A percentile compares a stretch with the other conserved stretches of the same genome.
Evolutionary conservation across 2,113 vertebrate species (phyloP).

Genomic region (Chinchilla lanigera): DNA sequence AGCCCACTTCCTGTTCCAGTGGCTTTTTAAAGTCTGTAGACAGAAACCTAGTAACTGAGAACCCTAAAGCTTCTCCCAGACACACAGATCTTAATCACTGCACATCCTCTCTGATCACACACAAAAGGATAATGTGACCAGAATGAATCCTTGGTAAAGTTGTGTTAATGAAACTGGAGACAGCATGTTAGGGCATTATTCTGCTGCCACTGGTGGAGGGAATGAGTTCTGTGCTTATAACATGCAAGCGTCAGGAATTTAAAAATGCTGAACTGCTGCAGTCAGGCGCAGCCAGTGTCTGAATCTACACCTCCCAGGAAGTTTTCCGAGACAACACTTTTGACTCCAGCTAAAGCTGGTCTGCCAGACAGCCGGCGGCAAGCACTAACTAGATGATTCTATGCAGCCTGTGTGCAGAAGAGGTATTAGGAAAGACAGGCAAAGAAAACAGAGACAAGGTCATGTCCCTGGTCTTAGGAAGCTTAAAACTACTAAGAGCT

Average conservation of each 20-base stretch:
- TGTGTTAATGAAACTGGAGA: conserved; percentile 14
- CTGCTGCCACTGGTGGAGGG: conserved; percentile 10
- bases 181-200: background rate
- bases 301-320: background rate
- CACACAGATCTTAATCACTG: background rate
- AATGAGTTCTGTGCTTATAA: background rate
- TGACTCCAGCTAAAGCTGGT: background rate
- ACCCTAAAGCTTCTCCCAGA: background rate
- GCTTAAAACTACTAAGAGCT: background rate
- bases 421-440: background rate
- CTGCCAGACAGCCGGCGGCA: background rate
- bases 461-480: background rate
- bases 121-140: background rate
- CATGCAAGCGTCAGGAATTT: conserved; percentile 16
- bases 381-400: background rate
- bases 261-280: background rate
- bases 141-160: background rate
- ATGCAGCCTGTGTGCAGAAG: background rate
- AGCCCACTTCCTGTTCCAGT: conserved; percentile 17
- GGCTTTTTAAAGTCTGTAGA: conserved; percentile 13
- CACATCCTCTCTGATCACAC: background rate
- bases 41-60: conserved; percentile 26
- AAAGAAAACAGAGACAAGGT: conserved; percentile 40
- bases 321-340: conserved; percentile 37
- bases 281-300: background rate